Evolutionary conservation across 2,113 vertebrate genomes (phyloP).

Genomic region (Chionis minor): DNA sequence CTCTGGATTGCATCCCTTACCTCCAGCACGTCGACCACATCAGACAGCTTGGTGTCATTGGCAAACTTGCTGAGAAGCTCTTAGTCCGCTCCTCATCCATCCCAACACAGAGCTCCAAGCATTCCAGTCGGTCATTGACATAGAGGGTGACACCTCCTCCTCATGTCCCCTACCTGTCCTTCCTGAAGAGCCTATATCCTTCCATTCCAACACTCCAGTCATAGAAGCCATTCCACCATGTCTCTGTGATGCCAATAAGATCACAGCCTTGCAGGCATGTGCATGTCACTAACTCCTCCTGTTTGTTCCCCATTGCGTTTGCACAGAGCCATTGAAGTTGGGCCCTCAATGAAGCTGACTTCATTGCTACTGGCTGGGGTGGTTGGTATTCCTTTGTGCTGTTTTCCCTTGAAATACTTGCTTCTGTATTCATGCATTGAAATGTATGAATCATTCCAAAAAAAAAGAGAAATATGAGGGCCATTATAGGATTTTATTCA

Average conservation of each 20-base stretch:
- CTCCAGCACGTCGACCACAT: too few species aligned
- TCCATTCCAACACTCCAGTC: not conserved
- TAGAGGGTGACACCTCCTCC: not conserved
- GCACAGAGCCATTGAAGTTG: not conserved
- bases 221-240: not conserved
- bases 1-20: too few species aligned
- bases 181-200: not conserved
- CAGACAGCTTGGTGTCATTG: too few species aligned
- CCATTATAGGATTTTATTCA: not conserved
- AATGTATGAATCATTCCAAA: not conserved
- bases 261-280: not conserved
- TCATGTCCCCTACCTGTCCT: not conserved
- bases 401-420: not conserved
- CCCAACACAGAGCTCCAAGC: not conserved
- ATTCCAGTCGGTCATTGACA: not conserved
- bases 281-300: not conserved
- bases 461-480: fast-evolving
- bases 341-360: not conserved
- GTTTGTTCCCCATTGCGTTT: not conserved
- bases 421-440: not conserved
- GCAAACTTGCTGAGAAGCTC: not conserved
- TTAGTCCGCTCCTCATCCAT: not conserved
- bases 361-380: not conserved
- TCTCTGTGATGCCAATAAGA: not conserved
- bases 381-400: not conserved